These are phyloP conservation scores for Colaptes auratus DNA, from an alignment of 2,113 vertebrate species.

Conservation along the genomic window DNA sequence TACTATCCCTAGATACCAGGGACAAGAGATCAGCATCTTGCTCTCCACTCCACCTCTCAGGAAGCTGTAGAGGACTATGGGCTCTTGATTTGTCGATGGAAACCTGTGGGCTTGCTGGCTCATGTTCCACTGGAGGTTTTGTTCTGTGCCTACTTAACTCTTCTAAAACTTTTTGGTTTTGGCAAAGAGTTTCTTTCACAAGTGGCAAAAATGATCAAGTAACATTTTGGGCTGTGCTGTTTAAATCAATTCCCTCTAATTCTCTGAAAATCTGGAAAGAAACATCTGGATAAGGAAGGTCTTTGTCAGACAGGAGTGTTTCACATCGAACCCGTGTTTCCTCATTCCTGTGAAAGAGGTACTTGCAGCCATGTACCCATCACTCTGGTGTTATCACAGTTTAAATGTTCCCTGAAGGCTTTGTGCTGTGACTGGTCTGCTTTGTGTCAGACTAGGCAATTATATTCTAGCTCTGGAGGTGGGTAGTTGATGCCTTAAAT, in stretches of 20 bases:
- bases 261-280: not conserved
- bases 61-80: not conserved
- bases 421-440: not conserved
- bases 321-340: not conserved
- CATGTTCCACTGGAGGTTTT: not conserved
- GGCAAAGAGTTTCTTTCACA: not conserved
- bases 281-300: not conserved
- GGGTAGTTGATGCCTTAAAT: not conserved
- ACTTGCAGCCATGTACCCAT: not conserved
- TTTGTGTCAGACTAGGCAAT: not conserved
- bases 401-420: not conserved
- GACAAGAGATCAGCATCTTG: not conserved
- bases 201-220: not conserved
- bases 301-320: not conserved
- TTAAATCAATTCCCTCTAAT: not conserved
- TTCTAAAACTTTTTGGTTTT: not conserved
- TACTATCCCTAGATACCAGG: not conserved
- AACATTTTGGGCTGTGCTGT: not conserved
- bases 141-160: not conserved
- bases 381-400: not conserved
- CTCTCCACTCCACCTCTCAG: not conserved
- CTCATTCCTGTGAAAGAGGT: not conserved
- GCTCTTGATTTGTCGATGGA: not conserved
- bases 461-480: not conserved
- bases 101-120: not conserved